phyloP scores from a whole-genome alignment of 2,113 vertebrate species.

The Indicator indicator region DNA sequence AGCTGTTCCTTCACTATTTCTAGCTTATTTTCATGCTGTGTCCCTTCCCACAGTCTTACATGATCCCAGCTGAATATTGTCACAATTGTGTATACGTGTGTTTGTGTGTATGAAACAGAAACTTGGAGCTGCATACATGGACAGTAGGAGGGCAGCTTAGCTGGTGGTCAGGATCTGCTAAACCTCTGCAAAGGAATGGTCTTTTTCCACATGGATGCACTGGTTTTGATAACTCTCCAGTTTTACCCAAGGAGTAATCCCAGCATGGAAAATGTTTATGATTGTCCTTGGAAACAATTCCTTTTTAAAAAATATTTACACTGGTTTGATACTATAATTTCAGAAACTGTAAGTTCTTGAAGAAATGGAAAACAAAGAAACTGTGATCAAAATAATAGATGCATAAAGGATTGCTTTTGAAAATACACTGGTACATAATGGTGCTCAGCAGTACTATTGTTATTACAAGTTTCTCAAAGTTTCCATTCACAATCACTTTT shows the following conservation, averaged over 20 bases:
- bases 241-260: not conserved
- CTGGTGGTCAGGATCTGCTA: not conserved
- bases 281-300: constrained; percentile 17
- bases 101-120: not conserved
- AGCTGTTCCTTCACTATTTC: not conserved
- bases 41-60: not conserved
- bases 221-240: not conserved
- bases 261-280: not conserved
- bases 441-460: not conserved
- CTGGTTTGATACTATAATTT: constrained; percentile 1
- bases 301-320: not conserved
- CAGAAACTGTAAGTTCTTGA: not conserved
- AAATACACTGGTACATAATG: not conserved
- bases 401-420: not conserved
- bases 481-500: constrained; percentile 10
- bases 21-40: not conserved
- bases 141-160: not conserved
- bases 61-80: not conserved
- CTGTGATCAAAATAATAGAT: not conserved
- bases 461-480: constrained; percentile 17
- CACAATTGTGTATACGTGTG: not conserved
- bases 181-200: not conserved
- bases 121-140: not conserved
- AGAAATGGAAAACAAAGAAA: constrained; percentile 3
- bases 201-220: not conserved